phyloP scores from a whole-genome alignment of 2,113 vertebrate genomes.

The Lophura nycthemera region DNA sequence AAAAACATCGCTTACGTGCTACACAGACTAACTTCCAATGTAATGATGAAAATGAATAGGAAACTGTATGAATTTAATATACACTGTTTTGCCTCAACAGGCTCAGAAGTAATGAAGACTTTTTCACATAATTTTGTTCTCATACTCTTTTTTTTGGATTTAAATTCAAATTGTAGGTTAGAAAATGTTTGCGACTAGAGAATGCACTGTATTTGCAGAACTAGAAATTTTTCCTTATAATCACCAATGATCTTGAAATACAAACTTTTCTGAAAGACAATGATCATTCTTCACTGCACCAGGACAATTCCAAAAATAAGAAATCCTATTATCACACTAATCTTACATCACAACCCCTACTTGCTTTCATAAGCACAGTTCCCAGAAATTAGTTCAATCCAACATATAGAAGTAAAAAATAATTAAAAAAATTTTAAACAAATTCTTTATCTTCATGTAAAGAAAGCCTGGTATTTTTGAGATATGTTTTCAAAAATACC shows the following conservation, averaged over 20 bases:
- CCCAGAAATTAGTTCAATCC: neutral
- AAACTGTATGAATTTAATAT: neutral
- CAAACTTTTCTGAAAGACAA: neutral
- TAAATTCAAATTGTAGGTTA: accelerated
- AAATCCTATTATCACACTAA: neutral
- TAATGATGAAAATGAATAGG: neutral
- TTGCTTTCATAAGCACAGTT: neutral
- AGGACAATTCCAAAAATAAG: neutral
- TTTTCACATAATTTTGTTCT: neutral
- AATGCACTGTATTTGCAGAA: neutral
- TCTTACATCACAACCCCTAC: neutral
- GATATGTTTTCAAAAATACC: neutral
- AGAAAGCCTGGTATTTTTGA: neutral
- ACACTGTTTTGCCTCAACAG: neutral
- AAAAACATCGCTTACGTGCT: neutral
- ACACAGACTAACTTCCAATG: neutral
- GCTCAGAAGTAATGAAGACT: neutral
- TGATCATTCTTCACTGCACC: neutral
- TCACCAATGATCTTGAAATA: neutral
- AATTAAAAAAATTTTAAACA: too few species aligned
- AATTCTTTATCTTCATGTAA: neutral
- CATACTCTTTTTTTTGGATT: neutral
- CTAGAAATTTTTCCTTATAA: neutral
- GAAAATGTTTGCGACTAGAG: neutral
- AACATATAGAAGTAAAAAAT: neutral